phyloP scores from a whole-genome alignment of 2,888 invertebrate species.

The Mesodorylaimus sp. region DNA sequence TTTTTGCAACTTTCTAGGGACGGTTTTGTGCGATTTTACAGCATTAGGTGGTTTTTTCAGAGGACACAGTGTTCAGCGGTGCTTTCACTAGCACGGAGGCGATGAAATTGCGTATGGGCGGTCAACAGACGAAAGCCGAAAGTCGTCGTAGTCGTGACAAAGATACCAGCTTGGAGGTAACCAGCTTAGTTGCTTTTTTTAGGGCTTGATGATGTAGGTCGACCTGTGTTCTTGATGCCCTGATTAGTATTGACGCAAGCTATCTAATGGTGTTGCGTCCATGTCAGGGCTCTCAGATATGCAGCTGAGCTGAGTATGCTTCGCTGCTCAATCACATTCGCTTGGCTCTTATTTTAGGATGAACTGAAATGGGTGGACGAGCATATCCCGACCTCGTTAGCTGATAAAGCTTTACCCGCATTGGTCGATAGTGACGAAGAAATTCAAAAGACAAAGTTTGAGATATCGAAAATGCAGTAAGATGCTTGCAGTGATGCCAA shows the following conservation, averaged over 20 bases:
- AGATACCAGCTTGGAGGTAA: neutral
- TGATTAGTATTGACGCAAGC: no score
- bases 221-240: no score
- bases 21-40: no score
- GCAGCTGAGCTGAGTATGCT: no score
- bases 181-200: neutral
- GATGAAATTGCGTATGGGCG: slow-evolving; percentile 8
- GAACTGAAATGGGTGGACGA: slow-evolving; percentile 81
- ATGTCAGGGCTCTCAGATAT: no score
- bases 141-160: slow-evolving; percentile 9
- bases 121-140: slow-evolving; percentile 3
- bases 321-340: neutral
- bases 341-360: slow-evolving; percentile 37
- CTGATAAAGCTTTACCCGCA: slow-evolving; percentile 36
- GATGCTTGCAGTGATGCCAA: neutral
- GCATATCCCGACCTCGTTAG: slow-evolving; percentile 60
- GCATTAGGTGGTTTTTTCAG: no score
- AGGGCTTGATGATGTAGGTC: no score
- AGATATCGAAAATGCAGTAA: slow-evolving; percentile 61
- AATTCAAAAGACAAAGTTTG: slow-evolving; percentile 66
- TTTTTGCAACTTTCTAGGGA: no score
- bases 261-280: no score
- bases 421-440: slow-evolving; percentile 23
- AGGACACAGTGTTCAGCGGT: slow-evolving; percentile 14
- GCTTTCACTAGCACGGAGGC: slow-evolving; percentile 11